phyloP scores from a whole-genome alignment of 2,113 vertebrate genomes.

The Percina caprodes region DNA sequence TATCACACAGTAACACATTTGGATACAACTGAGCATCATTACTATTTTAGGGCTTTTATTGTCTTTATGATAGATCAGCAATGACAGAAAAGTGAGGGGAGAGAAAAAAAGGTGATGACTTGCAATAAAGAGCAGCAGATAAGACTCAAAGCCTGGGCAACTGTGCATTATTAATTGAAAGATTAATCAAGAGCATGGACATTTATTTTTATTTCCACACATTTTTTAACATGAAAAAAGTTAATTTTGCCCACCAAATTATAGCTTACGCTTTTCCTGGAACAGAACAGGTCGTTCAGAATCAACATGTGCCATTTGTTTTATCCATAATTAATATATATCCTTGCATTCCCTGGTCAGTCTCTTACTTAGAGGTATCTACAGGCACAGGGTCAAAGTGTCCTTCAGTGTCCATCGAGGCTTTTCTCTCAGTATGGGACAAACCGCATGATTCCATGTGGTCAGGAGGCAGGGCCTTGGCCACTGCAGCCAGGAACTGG shows the following conservation, averaged over 20 bases:
- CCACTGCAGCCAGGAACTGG: slow-evolving; percentile 90
- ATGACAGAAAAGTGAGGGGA: too few relatives aligned
- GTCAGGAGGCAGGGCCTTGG: slow-evolving; percentile 91
- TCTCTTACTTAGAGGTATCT: slow-evolving; percentile 87
- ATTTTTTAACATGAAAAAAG: neutral
- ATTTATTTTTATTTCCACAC: neutral
- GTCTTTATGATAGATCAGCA: too few relatives aligned
- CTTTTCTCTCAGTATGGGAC: slow-evolving; percentile 87
- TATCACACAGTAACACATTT: neutral
- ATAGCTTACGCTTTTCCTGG: neutral
- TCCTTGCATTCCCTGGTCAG: neutral
- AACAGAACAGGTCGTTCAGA: neutral
- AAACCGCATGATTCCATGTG: slow-evolving; percentile 90
- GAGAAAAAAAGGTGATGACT: too few relatives aligned
- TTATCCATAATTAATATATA: neutral
- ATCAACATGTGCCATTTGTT: neutral
- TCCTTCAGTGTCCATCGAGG: slow-evolving; percentile 89
- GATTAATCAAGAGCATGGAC: neutral
- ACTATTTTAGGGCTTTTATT: too few relatives aligned
- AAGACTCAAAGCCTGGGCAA: neutral
- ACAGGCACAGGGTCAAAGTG: slow-evolving; percentile 93
- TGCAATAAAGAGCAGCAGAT: too few relatives aligned
- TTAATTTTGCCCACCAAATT: neutral
- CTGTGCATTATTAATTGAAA: neutral
- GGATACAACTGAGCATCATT: neutral